Evolutionary conservation across 2,888 invertebrate species (phyloP).

Genomic region (Volucella zonaria): DNA sequence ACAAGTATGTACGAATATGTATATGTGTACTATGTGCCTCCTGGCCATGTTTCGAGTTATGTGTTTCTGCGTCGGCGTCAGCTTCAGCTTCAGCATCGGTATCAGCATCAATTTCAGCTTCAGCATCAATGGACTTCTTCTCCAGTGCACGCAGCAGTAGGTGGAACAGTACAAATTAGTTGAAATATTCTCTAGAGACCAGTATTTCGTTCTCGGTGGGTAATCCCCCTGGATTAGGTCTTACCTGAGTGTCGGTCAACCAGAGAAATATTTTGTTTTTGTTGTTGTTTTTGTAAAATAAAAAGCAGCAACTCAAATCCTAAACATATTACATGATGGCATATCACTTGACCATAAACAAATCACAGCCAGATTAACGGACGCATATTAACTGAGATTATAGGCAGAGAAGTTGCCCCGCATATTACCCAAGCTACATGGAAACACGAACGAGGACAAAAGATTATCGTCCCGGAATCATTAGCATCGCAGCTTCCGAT

Average conservation of each 20-base stretch:
- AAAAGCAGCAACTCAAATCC: slow-evolving; percentile 42
- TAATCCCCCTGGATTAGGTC: slow-evolving; percentile 71
- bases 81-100: neutral
- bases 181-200: slow-evolving; percentile 55
- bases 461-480: slow-evolving; percentile 64
- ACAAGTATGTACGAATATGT: too few species aligned
- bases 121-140: slow-evolving; percentile 33
- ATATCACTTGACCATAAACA: slow-evolving; percentile 73
- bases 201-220: slow-evolving; percentile 51
- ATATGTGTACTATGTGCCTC: neutral
- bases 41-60: slow-evolving; percentile 40
- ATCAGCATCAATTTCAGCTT: too few species aligned
- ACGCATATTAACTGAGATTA: slow-evolving; percentile 68
- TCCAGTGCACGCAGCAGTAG: slow-evolving; percentile 69
- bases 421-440: neutral
- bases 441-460: slow-evolving; percentile 48
- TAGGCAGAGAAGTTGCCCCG: slow-evolving; percentile 43
- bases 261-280: slow-evolving; percentile 32
- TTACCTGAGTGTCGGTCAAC: slow-evolving; percentile 23
- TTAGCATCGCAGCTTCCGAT: slow-evolving; percentile 70
- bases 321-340: slow-evolving; percentile 67
- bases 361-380: slow-evolving; percentile 70
- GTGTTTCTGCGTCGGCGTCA: slow-evolving; percentile 63
- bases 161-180: slow-evolving; percentile 72
- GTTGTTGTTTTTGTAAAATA: neutral